These are phyloP conservation scores for Rallus crepitans DNA, from an alignment of 2,797 vertebrate genomes.

Conservation along the genomic window DNA sequence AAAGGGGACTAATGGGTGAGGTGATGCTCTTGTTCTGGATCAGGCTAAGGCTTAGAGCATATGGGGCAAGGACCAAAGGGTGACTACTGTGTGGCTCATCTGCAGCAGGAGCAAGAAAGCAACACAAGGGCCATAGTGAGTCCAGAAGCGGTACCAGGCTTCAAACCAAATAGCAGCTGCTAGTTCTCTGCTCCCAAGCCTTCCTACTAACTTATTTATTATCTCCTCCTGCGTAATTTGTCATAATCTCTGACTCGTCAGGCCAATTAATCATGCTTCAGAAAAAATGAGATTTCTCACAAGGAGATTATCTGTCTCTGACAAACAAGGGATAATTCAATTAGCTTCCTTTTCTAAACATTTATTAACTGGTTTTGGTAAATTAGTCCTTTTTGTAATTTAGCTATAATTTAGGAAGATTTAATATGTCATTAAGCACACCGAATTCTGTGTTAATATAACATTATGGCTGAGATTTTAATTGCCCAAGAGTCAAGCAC, in stretches of 20 bases:
- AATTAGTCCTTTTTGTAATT: constrained; percentile 72
- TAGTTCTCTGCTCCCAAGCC: constrained; percentile 42
- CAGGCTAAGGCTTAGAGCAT: background rate
- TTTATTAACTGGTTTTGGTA: constrained; percentile 72
- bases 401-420: constrained; percentile 71
- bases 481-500: constrained; percentile 62
- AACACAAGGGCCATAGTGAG: background rate
- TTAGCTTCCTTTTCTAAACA: constrained; percentile 73
- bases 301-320: constrained; percentile 75
- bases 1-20: background rate
- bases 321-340: constrained; percentile 77
- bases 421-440: constrained; percentile 67
- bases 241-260: constrained; percentile 79
- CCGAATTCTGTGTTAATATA: constrained; percentile 48
- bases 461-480: constrained; percentile 60
- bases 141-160: background rate
- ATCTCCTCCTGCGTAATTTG: constrained; percentile 74
- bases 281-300: constrained; percentile 77
- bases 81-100: background rate
- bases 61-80: background rate
- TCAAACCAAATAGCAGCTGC: constrained; percentile 30
- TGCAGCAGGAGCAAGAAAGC: background rate
- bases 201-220: constrained; percentile 74
- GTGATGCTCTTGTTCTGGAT: background rate
- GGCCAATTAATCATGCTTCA: constrained; percentile 82